Percentiles rank a stretch among this genome's conserved stretches.
Conservation (phyloP, 2,888 invertebrate genomes). For the Ceratothoa steindachneri region DNA sequence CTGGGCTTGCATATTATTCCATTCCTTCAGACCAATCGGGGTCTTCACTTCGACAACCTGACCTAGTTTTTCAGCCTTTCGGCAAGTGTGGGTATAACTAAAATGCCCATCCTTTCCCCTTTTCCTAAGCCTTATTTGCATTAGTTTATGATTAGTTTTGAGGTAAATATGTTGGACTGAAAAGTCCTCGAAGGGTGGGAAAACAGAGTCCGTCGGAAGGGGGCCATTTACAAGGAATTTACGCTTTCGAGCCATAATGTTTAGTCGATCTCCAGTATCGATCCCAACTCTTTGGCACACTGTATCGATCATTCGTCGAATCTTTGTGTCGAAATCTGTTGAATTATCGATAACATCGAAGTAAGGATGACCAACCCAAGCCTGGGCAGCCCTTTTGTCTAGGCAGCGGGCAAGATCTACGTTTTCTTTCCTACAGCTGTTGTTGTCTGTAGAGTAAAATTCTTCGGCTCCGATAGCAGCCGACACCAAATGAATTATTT, state of each 20-base stretch:
- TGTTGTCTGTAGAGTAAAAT: slow-evolving; percentile 87
- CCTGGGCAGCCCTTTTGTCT: slow-evolving; percentile 87
- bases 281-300: slow-evolving; percentile 84
- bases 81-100: slow-evolving; percentile 89
- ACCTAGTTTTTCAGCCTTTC: slow-evolving; percentile 78
- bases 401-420: slow-evolving; percentile 80
- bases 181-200: slow-evolving; percentile 63
- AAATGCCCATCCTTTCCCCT: background rate
- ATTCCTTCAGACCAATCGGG: slow-evolving; percentile 85
- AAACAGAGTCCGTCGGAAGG: slow-evolving; percentile 66
- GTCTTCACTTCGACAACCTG: slow-evolving; percentile 93
- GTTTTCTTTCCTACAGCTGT: slow-evolving; percentile 87
- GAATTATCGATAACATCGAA: slow-evolving; percentile 98
- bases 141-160: background rate
- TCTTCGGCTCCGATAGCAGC: slow-evolving; percentile 98
- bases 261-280: slow-evolving; percentile 87
- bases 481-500: slow-evolving; percentile 92
- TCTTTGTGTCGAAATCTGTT: slow-evolving; percentile 90
- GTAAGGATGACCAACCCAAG: slow-evolving; percentile 99
- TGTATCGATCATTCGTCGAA: slow-evolving; percentile 37
- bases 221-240: slow-evolving; percentile 82
- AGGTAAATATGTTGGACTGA: background rate
- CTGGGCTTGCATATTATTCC: slow-evolving; percentile 82
- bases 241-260: slow-evolving; percentile 85
- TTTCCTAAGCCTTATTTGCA: background rate